A percentile compares a stretch with the other conserved stretches of the same genome.
phyloP scores from a whole-genome alignment of 2,113 vertebrate species.

The Eulemur macaco region DNA sequence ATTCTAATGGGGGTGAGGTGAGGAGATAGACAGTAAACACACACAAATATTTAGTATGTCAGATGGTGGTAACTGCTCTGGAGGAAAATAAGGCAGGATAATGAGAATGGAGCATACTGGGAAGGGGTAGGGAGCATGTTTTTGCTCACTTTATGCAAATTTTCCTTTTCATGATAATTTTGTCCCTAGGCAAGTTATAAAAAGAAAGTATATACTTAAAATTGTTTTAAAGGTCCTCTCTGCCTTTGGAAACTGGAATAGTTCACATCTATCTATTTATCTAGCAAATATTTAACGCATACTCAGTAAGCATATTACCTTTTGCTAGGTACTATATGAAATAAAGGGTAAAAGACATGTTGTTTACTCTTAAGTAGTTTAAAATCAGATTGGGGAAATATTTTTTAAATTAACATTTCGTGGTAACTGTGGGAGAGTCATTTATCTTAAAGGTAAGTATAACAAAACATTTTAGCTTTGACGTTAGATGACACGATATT shows the following conservation, averaged over 20 bases:
- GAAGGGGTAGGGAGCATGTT: neutral
- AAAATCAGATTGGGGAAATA: slow-evolving; percentile 24
- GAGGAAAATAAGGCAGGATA: neutral
- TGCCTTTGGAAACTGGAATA: slow-evolving; percentile 14
- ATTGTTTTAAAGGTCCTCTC: neutral
- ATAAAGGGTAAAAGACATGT: neutral
- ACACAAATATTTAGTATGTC: neutral
- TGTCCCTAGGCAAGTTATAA: slow-evolving; percentile 35
- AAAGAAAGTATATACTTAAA: slow-evolving; percentile 4
- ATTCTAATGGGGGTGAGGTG: neutral
- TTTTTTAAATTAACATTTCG: neutral
- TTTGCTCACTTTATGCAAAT: neutral
- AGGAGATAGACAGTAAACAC: neutral
- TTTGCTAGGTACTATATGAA: neutral
- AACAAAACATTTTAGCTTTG: slow-evolving; percentile 5
- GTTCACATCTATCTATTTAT: neutral
- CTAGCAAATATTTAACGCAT: neutral
- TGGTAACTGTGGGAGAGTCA: neutral
- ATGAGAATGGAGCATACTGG: neutral
- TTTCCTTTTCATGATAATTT: slow-evolving; percentile 43
- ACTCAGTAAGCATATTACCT: neutral
- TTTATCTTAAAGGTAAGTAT: neutral
- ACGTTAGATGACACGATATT: neutral
- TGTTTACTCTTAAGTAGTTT: neutral
- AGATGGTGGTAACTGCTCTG: neutral